Conservation (phyloP, 2,797 vertebrate genomes). For the Lutjanus campechanus region DNA sequence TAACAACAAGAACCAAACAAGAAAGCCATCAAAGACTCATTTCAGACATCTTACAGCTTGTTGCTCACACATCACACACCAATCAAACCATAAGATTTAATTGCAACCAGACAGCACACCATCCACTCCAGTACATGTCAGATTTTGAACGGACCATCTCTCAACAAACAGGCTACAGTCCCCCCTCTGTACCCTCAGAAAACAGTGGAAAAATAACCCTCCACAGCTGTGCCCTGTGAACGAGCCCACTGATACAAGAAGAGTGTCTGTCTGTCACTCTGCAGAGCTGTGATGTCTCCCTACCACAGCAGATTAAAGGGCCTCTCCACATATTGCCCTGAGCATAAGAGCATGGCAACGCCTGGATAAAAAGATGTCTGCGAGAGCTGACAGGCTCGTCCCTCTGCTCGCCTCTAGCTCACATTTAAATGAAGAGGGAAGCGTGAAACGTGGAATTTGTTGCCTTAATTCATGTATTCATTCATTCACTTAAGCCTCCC, state of each 20-base stretch:
- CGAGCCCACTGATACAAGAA: constrained; percentile 24
- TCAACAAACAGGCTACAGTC: constrained; percentile 13
- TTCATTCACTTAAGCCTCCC: constrained; percentile 14
- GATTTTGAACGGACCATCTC: constrained; percentile 3
- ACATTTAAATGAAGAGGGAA: constrained; percentile 32
- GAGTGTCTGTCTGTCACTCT: constrained; percentile 8
- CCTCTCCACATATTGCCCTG: constrained; percentile 37
- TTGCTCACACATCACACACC: constrained; percentile 1
- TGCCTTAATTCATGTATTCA: constrained; percentile 39
- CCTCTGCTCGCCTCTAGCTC: constrained; percentile 2
- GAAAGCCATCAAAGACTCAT: constrained; percentile 8
- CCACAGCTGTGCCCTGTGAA: constrained; percentile 38
- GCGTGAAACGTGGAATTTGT: neutral
- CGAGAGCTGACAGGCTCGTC: constrained; percentile 14
- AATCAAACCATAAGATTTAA: constrained; percentile 3
- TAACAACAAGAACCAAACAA: constrained; percentile 9
- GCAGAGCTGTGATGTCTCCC: constrained; percentile 49
- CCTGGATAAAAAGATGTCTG: constrained; percentile 38
- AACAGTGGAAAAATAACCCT: constrained; percentile 25
- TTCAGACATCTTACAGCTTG: constrained; percentile 2
- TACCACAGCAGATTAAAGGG: constrained; percentile 61
- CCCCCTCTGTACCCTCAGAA: constrained; percentile 4
- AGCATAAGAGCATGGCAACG: constrained; percentile 38
- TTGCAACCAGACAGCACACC: neutral
- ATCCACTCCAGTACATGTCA: constrained; percentile 8